Evolutionary conservation across 2,113 vertebrate species (phyloP).

Genomic region (Sceloporus tristichus): DNA sequence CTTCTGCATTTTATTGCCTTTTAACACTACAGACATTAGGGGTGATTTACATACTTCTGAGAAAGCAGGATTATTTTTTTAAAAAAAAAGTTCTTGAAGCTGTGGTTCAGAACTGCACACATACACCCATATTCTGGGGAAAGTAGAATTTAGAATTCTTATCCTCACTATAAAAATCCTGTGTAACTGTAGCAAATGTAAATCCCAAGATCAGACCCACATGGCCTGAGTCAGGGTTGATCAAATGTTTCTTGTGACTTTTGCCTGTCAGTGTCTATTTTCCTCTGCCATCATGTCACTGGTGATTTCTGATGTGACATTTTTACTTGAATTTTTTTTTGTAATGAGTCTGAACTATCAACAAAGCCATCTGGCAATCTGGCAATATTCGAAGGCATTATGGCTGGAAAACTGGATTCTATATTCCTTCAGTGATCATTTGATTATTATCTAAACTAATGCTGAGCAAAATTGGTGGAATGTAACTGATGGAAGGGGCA

Average conservation of each 20-base stretch:
- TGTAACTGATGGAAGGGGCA: too few species aligned
- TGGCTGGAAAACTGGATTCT: background rate
- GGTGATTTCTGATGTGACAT: background rate
- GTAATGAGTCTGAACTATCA: background rate
- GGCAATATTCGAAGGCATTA: background rate
- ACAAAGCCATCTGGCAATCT: background rate
- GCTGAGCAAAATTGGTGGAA: background rate
- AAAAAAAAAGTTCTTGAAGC: background rate
- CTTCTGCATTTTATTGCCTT: conserved; percentile 4
- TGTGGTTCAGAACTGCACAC: background rate
- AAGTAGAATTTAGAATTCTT: background rate
- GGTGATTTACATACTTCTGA: background rate
- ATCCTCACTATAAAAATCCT: background rate
- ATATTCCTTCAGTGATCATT: background rate
- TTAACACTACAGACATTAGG: conserved; percentile 5
- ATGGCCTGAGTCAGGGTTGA: too few species aligned
- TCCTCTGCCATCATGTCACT: background rate
- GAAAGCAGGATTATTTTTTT: background rate
- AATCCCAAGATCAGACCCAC: background rate
- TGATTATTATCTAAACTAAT: background rate
- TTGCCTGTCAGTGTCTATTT: background rate
- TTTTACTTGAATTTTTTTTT: background rate
- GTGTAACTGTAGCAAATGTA: conserved; percentile 1
- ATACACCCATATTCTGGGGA: background rate
- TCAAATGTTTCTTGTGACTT: background rate